Evolutionary conservation across 2,888 invertebrate species (phyloP), one percentile per base, ranked within the genome.

Genomic region (Microdon myrmicae): DNA sequence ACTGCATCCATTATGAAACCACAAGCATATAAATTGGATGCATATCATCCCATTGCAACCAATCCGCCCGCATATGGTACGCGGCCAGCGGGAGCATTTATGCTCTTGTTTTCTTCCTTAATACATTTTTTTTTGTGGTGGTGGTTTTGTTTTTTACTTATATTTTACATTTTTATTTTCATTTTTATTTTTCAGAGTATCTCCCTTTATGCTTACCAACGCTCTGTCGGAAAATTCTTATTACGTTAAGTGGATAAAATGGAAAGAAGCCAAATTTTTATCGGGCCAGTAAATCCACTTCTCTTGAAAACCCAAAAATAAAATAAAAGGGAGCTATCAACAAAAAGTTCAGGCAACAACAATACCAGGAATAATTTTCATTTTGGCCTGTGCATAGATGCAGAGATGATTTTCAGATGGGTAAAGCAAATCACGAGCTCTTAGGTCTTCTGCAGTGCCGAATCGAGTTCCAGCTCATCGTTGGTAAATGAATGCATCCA

Each of bases 181-280:
- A 2, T 16, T 22, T 13, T 9, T 22, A 8, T 37, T 35, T 28
- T 20, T 16, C 38, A 34, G 10, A 7, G 31, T 19, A 12, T 23
- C 16, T 35, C 16, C 35, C 31, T 34, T n/a, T n/a, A n/a, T n/a
- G n/a, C n/a, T n/a, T n/a, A n/a, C 38, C 37, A 61, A 34, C 34
- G 34, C 44, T 41, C 39, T 51, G 45, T 31, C 41, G 53, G 29
- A 68, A 70, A 71, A 71, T 72, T 71, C 72, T 72, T 72, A 73
- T 72, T 73, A 73, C 69, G 68, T 72, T 71, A 73, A 73, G 72
- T 72, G 72, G 70, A 72, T 72, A 69, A 71, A 70, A 71, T 71
- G 72, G 70, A 73, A 71, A 70, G 71, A 71, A 72, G 72, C 72
- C 73, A 72, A 72, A 69, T 67, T 70, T 70, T 71, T 69, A 71